A percentile compares a stretch with the other conserved stretches of the same genome.
These are phyloP conservation scores for Oreamnos americanus DNA, from an alignment of 2,113 vertebrate species.

Conservation along the genomic window DNA sequence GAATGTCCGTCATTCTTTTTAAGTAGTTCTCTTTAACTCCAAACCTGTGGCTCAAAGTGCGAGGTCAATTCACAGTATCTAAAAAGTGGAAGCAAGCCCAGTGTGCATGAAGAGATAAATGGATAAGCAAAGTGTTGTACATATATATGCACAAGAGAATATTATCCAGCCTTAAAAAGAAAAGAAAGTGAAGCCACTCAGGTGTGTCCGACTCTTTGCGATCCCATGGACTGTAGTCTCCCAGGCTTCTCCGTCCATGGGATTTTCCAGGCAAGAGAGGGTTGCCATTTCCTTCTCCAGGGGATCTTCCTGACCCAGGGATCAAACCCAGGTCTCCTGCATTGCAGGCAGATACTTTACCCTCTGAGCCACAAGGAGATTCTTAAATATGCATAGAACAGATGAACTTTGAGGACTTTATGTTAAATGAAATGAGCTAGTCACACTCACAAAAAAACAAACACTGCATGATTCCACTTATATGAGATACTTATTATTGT, in stretches of 20 bases:
- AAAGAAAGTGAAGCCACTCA: neutral
- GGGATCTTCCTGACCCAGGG: neutral
- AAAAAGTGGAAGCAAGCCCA: neutral
- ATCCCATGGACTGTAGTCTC: neutral
- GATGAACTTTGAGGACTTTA: neutral
- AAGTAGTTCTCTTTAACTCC: neutral
- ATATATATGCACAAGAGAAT: neutral
- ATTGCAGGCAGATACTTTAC: neutral
- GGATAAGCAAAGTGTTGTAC: neutral
- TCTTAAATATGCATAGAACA: neutral
- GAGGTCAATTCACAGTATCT: neutral
- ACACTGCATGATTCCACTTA: neutral
- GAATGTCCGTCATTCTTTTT: neutral
- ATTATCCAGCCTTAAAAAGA: neutral
- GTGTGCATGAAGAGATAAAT: neutral
- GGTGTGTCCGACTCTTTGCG: accelerated
- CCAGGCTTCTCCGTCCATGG: neutral
- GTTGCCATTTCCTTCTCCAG: neutral
- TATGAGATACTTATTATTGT: neutral
- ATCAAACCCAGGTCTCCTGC: neutral
- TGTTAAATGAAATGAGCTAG: neutral
- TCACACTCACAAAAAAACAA: neutral
- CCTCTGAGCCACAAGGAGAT: neutral
- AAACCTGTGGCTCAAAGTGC: neutral
- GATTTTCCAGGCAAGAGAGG: neutral